Evolutionary conservation across 2,888 invertebrate genomes (phyloP).

Genomic region (Allacma fusca): DNA sequence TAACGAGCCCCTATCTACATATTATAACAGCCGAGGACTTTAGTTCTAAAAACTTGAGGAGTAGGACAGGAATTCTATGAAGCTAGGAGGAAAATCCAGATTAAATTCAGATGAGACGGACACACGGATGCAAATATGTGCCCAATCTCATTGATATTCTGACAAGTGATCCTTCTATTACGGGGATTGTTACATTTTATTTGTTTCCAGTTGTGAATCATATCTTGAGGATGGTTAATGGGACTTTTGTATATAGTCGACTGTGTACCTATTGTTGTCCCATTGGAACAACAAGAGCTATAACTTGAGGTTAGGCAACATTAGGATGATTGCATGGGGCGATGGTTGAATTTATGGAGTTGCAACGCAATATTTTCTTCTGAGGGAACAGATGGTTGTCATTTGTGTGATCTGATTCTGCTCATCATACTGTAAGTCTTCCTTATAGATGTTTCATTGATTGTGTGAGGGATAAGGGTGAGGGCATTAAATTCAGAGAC

Average conservation of each 20-base stretch:
- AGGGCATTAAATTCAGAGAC: neutral
- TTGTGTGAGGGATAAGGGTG: constrained; percentile 1
- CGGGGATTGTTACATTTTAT: too few species aligned
- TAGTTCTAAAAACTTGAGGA: too few species aligned
- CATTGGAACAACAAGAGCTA: too few species aligned
- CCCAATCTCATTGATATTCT: neutral
- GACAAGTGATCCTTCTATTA: too few species aligned
- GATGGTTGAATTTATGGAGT: neutral
- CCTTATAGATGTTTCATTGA: constrained; percentile 2
- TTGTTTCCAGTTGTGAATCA: neutral
- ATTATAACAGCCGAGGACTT: too few species aligned
- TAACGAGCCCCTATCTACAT: too few species aligned
- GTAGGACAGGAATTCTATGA: too few species aligned
- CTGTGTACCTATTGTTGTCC: neutral
- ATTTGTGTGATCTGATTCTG: constrained; percentile 6
- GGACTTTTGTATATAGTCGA: too few species aligned
- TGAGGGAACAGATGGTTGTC: neutral
- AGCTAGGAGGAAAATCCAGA: too few species aligned
- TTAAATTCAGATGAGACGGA: constrained; percentile 10
- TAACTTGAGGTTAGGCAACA: neutral
- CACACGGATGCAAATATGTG: neutral
- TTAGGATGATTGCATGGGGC: too few species aligned
- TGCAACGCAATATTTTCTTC: neutral
- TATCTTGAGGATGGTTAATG: neutral
- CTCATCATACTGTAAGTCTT: neutral